Evolutionary conservation across 2,888 invertebrate species (phyloP).

Genomic region (Volucella bombylans): DNA sequence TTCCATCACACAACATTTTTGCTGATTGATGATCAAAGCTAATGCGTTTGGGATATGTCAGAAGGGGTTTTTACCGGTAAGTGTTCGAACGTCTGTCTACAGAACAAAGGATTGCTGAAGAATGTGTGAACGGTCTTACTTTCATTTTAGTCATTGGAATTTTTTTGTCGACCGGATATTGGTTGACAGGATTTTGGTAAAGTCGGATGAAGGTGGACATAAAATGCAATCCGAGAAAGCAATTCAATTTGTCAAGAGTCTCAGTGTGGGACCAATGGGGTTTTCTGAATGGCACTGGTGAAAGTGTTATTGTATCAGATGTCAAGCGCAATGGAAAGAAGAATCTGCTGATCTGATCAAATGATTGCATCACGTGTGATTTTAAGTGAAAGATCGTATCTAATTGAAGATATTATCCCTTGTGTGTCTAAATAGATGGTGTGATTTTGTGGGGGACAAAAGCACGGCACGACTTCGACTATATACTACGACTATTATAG

Average conservation of each 20-base stretch:
- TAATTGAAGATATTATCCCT: no score
- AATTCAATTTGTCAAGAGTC: slow-evolving; percentile 51
- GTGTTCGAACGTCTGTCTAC: background rate
- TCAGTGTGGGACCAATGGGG: slow-evolving; percentile 15
- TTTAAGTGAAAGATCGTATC: no score
- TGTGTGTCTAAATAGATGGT: no score
- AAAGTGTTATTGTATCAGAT: no score
- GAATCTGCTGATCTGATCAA: no score
- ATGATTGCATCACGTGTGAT: no score
- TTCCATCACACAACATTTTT: slow-evolving; percentile 49
- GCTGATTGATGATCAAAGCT: slow-evolving; percentile 62
- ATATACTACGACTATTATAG: no score
- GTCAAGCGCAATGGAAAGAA: no score
- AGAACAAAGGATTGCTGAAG: background rate
- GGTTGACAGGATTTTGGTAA: slow-evolving; percentile 9
- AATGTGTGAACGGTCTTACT: background rate
- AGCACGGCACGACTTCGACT: no score
- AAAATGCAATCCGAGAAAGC: slow-evolving; percentile 49
- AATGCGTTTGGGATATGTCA: slow-evolving; percentile 15
- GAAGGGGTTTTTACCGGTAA: background rate
- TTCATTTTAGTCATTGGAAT: background rate
- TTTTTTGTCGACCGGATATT: slow-evolving; percentile 17
- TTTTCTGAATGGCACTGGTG: background rate
- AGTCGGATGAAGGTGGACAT: slow-evolving; percentile 10
- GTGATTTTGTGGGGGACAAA: no score